Base-by-base conservation (phyloP, 2,797 vertebrate genomes). In the Hoplostethus mediterraneus region DNA sequence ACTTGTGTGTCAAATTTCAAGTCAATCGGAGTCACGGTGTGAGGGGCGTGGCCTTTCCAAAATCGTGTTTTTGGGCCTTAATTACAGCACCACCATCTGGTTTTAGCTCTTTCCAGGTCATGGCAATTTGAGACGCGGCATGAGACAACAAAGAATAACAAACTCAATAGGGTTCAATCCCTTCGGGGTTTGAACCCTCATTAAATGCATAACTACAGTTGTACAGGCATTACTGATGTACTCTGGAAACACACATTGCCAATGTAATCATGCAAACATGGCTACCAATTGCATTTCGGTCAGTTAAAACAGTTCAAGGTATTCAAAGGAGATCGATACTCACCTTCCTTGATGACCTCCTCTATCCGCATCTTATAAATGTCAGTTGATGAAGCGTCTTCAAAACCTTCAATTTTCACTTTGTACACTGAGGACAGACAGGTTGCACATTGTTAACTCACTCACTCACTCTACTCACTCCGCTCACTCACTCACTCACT, bases 321-420 rank as follows among this genome's bases (percentile, higher is more conserved):
- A 38, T 31, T 21, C 21, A 59, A 69, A 44, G 8, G 5, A 47
- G 9, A 51, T 5, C n/a, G 71, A 28, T 5, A 81, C 90, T 3
- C 69, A 92, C 94, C 94, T 78, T 88, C 89, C 74, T 93, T 94
- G 66, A 92, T 71, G 65, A 86, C 65, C 0, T 79, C 0, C 14
- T 59, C 3, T 14, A 94, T 54, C 25, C n/a, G 48, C 63, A 90
- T 75, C 7, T 0, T 67, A 71, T 94, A 93, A 54, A 31, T 61
- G 71, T 92, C 92, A 48, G 80, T 85, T 47, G 81, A 63, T 25
- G 56, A 0, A 0, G 3, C 30, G 0, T 59, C 21, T 3, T 0
- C 5, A 31, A 68, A 36, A 0, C 9, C 0, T 17, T 88, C 82
- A 58, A 94, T 8, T 12, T 1, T 40, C 2, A 76, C 74, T 81